Evolutionary conservation across 2,888 invertebrate species (phyloP).

Genomic region (Harpalus rufipes): DNA sequence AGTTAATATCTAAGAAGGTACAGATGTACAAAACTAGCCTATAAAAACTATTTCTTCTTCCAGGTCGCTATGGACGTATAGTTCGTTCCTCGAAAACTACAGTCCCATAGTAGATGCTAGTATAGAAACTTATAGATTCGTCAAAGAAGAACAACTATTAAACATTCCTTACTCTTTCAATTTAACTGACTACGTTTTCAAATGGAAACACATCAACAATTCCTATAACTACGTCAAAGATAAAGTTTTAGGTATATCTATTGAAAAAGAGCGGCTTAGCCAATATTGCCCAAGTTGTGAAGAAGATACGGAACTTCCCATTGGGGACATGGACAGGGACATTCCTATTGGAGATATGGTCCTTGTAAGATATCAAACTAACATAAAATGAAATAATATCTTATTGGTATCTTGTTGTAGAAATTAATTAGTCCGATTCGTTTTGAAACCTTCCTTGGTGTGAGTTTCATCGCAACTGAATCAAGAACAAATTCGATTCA

Average conservation of each 20-base stretch:
- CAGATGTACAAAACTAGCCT: no score
- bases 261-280: background rate
- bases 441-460: background rate
- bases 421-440: no score
- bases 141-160: slow-evolving; percentile 24
- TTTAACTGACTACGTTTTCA: slow-evolving; percentile 13
- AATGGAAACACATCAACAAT: slow-evolving; percentile 37
- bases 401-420: no score
- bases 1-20: no score
- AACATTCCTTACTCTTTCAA: slow-evolving; percentile 31
- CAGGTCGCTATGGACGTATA: slow-evolving; percentile 30
- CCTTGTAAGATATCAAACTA: no score
- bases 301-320: background rate
- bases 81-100: background rate
- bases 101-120: slow-evolving; percentile 15
- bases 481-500: background rate
- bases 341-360: no score
- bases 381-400: no score
- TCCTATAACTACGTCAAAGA: slow-evolving; percentile 13
- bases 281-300: slow-evolving; percentile 4
- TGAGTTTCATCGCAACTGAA: slow-evolving; percentile 4
- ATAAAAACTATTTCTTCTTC: background rate
- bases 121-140: slow-evolving; percentile 15
- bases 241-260: slow-evolving; percentile 8
- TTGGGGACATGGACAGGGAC: background rate